These are phyloP conservation scores for Phorcus lineatus DNA, from an alignment of 2,888 invertebrate species.

Conservation along the genomic window DNA sequence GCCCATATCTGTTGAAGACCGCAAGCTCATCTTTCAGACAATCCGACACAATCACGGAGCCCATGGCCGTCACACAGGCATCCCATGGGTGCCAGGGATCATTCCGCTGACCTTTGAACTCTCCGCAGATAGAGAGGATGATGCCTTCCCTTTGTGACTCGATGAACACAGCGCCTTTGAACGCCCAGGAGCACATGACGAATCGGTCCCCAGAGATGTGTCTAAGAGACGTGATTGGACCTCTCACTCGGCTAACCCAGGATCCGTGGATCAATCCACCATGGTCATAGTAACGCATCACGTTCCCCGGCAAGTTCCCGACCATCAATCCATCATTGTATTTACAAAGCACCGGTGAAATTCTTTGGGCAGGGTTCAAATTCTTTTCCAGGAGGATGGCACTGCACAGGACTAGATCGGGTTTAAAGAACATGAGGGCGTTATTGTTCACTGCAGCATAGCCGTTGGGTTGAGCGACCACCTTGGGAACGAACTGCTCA, in stretches of 20 bases:
- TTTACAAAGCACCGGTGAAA: not conserved
- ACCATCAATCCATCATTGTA: not conserved
- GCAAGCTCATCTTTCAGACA: not conserved
- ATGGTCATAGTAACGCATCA: not conserved
- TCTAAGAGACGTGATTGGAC: not conserved
- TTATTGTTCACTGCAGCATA: not conserved
- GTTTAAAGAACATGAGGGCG: not conserved
- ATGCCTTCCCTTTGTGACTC: not conserved
- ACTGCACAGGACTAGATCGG: not conserved
- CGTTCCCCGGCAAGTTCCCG: not conserved
- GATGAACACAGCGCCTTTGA: not conserved
- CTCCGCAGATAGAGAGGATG: not conserved
- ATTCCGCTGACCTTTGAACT: not conserved
- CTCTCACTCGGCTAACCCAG: not conserved
- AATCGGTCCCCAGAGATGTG: not conserved
- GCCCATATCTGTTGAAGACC: not conserved
- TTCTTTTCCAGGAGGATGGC: not conserved
- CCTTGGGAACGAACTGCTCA: not conserved
- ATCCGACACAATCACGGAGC: not conserved
- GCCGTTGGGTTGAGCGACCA: not conserved
- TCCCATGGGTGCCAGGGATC: not conserved
- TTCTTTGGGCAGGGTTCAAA: not conserved
- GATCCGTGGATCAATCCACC: not conserved
- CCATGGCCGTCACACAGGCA: not conserved
- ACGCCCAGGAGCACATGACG: not conserved